Conservation (phyloP, 2,888 invertebrate species). For the Ctena decussata region DNA sequence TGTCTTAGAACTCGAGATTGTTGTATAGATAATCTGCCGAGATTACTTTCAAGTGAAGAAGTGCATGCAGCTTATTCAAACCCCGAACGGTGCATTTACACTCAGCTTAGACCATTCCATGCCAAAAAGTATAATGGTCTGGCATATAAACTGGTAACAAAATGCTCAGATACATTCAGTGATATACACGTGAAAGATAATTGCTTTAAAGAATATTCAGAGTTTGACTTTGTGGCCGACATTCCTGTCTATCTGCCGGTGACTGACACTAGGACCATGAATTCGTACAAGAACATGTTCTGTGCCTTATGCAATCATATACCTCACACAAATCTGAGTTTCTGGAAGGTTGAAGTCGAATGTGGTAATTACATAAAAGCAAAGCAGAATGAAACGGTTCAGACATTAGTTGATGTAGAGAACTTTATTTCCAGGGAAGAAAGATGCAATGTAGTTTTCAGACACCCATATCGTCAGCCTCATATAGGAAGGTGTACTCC, state of each 20-base stretch:
- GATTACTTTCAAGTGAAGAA: neutral
- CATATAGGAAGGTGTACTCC: neutral
- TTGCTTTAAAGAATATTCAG: slow-evolving; percentile 23
- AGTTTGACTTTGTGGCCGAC: slow-evolving; percentile 20
- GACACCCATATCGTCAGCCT: neutral
- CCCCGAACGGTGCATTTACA: neutral
- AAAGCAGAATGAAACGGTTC: neutral
- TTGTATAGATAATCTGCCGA: slow-evolving; percentile 19
- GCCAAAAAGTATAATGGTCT: neutral
- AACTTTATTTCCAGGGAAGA: neutral
- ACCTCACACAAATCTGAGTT: neutral
- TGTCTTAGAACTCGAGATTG: neutral
- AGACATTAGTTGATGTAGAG: neutral
- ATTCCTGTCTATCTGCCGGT: slow-evolving; percentile 12
- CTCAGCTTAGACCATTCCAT: slow-evolving; percentile 12
- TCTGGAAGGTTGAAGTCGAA: neutral
- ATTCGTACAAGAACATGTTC: slow-evolving; percentile 18
- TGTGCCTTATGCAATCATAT: slow-evolving; percentile 21
- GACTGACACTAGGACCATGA: neutral
- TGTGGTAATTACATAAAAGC: neutral
- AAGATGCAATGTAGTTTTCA: neutral
- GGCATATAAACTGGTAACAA: slow-evolving; percentile 3
- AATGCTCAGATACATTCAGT: slow-evolving; percentile 9
- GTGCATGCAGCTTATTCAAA: neutral
- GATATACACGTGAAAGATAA: neutral